Base-by-base conservation (phyloP, 2,113 vertebrate species). In the Eonycteris spelaea region DNA sequence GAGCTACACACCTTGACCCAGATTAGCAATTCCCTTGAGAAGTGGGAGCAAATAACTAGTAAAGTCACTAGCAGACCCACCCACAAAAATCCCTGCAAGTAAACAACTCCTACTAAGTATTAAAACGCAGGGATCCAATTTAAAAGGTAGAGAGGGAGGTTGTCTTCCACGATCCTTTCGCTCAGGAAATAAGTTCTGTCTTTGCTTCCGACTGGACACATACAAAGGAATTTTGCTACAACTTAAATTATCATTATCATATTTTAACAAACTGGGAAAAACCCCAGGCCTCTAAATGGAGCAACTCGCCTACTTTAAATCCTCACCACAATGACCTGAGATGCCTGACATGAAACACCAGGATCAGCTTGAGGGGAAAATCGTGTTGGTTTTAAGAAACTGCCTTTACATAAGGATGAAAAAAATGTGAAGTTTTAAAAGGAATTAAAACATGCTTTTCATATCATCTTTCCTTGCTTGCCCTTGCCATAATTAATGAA, bases 231-330 rank as follows among this genome's bases (percentile, higher is more conserved):
- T 51, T 51, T 51, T 51, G 51, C 51, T 51, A 16, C 16, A 51
- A 51, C 15, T 16, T 51, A 51, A 18, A 51, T 51, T 15, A 5
- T 51, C 51, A 16, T 51, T 51, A 5, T 51, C 51, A 16, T 51
- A 51, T 51, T 51, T 51, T 51, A 51, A 51, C 51, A 51, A 51
- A 51, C 5, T 4, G 51, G 51, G 40, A 16, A 51, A 48, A 12
- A 11, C n/a, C n/a, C n/a, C 51, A 51, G 15, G 15, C 51, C 15
- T 51, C 15, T 51, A 51, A 51, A 51, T 51, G 14, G 4, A 51
- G 24, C 51, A 83, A 68, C 61, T 71, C n/a, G 87, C 8, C 28
- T 88, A 94, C 97, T 97, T 63, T 96, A 80, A 97, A 96, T 96
- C 95, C 89, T 95, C 61, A 95, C 63, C 88, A 95, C 90, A 92